Percentiles rank a stretch among this genome's conserved stretches.
phyloP scores from a whole-genome alignment of 2,113 vertebrate species.

The Carollia perspicillata region DNA sequence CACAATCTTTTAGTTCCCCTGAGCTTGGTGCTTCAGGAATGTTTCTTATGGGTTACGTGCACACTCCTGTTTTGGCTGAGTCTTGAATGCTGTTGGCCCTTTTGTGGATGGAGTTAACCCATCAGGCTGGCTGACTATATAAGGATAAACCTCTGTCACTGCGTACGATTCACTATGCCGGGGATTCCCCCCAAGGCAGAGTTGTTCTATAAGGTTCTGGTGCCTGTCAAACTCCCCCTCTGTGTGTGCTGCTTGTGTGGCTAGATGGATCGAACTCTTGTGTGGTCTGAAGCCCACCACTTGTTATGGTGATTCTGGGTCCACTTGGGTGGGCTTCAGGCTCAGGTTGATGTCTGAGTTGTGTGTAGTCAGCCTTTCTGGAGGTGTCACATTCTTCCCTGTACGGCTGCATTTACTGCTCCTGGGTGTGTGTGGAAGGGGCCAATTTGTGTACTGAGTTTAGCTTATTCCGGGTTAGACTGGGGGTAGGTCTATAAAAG shows the following conservation, averaged over 20 bases:
- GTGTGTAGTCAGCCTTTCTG: not conserved
- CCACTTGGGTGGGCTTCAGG: not conserved
- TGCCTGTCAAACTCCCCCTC: not conserved
- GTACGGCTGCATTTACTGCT: not conserved
- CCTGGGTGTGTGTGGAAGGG: not conserved
- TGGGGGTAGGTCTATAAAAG: not conserved
- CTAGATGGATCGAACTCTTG: not conserved
- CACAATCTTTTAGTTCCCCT: no score
- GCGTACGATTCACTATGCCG: not conserved
- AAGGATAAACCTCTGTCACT: not conserved
- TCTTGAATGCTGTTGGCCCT: no score
- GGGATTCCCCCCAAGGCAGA: not conserved
- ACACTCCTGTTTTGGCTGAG: no score
- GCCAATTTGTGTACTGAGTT: not conserved
- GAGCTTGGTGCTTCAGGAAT: no score
- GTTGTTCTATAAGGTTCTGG: not conserved
- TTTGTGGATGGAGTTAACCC: no score
- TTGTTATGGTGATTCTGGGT: not conserved
- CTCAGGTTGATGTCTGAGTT: not conserved
- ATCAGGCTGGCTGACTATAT: no score
- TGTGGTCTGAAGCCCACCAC: not conserved
- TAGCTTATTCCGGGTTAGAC: not conserved
- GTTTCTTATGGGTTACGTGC: no score
- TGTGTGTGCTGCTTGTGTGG: not conserved
- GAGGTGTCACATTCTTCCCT: not conserved